Percentiles rank a stretch among this genome's conserved stretches.
Evolutionary conservation across 2,113 vertebrate genomes (phyloP).

Genomic region (Lutjanus erythropterus): DNA sequence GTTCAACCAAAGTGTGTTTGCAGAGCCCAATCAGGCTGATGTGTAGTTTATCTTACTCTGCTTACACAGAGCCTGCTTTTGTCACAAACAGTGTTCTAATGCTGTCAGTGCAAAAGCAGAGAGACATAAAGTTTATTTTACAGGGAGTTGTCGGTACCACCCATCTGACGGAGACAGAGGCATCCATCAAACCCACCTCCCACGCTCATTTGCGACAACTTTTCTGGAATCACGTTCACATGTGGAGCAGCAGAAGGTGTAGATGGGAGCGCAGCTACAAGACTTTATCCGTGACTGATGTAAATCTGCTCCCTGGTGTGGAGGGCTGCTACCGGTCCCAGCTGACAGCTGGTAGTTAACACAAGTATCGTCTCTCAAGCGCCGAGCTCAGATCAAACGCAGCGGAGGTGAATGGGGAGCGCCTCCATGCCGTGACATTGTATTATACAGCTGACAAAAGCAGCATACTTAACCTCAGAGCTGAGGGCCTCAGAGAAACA

Average conservation of each 20-base stretch:
- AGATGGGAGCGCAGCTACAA: conserved; percentile 22
- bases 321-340: conserved; percentile 37
- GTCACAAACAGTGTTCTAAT: conserved; percentile 24
- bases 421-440: conserved; percentile 23
- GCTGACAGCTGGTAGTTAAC: conserved; percentile 73
- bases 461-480: conserved; percentile 26
- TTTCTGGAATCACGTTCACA: conserved; percentile 35
- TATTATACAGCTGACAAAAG: conserved; percentile 32
- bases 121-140: conserved; percentile 48
- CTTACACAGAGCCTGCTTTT: conserved; percentile 13
- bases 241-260: conserved; percentile 36
- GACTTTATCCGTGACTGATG: conserved; percentile 53
- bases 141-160: conserved; percentile 35
- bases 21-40: conserved; percentile 49
- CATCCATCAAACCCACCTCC: conserved; percentile 70
- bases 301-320: conserved; percentile 37
- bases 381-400: conserved; percentile 54
- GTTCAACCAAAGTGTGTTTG: conserved; percentile 56
- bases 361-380: conserved; percentile 60
- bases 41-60: conserved; percentile 41
- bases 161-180: conserved; percentile 44
- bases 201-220: conserved; percentile 40
- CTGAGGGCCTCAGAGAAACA: conserved; percentile 31
- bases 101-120: conserved; percentile 6
- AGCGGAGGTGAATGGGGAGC: conserved; percentile 40